Conservation (phyloP, 2,797 vertebrate genomes). For the Spheniscus humboldti region DNA sequence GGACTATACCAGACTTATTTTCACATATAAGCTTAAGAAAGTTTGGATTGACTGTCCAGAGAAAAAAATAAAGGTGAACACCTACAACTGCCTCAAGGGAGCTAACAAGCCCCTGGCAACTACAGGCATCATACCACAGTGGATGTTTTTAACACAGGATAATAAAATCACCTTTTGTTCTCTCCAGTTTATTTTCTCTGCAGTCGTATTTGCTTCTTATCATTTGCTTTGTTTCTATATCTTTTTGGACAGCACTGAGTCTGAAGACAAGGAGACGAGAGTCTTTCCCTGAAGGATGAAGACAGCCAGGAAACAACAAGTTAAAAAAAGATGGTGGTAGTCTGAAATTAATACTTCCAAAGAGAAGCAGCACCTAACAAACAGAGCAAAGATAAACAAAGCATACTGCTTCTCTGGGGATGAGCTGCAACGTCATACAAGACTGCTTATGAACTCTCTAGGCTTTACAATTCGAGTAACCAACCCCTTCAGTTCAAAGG, state of each 20-base stretch:
- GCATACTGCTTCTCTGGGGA: neutral
- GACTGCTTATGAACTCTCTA: neutral
- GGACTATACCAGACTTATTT: neutral
- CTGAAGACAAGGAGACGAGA: slow-evolving; percentile 93
- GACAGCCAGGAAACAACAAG: neutral
- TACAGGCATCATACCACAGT: neutral
- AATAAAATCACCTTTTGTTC: slow-evolving; percentile 87
- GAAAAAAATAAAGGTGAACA: neutral
- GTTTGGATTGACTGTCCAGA: neutral
- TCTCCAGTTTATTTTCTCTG: slow-evolving; percentile 96
- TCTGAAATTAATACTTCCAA: neutral
- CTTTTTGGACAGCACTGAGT: slow-evolving; percentile 81
- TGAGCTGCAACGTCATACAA: neutral
- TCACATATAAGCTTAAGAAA: neutral
- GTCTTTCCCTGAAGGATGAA: slow-evolving; percentile 84
- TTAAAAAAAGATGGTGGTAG: neutral
- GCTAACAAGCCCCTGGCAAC: neutral
- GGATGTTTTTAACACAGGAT: neutral
- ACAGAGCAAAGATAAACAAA: neutral
- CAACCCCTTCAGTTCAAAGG: neutral
- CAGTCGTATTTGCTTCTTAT: slow-evolving; percentile 87
- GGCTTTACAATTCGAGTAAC: neutral
- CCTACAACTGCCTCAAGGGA: neutral
- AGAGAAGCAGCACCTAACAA: neutral
- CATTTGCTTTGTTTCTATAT: slow-evolving; percentile 82